These are phyloP conservation scores for Synergus umbraculus DNA, from an alignment of 2,888 invertebrate genomes.

Conservation along the genomic window DNA sequence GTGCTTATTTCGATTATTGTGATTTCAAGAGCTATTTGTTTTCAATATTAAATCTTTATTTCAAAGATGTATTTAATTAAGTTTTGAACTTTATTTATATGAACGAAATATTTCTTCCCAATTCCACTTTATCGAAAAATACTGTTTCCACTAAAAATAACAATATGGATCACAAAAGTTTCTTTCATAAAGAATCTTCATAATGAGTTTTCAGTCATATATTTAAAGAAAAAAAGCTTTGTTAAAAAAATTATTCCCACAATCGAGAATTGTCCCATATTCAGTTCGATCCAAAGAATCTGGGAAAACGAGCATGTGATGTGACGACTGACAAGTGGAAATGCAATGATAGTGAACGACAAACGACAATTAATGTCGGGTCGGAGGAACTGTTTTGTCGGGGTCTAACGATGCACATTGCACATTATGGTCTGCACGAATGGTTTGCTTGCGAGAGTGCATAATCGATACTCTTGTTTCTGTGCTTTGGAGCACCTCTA, in stretches of 20 bases:
- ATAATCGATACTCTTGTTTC: constrained; percentile 69
- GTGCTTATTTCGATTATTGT: background rate
- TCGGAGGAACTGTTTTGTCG: constrained; percentile 54
- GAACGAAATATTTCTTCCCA: no score
- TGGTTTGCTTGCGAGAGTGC: constrained; percentile 69
- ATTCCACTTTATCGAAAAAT: no score
- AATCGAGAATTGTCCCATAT: background rate
- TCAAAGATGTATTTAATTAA: no score
- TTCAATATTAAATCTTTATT: background rate
- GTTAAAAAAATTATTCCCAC: background rate
- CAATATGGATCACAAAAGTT: no score
- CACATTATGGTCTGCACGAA: constrained; percentile 51
- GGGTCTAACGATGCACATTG: constrained; percentile 42
- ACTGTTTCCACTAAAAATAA: no score
- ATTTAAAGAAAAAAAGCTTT: background rate
- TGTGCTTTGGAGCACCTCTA: constrained; percentile 63
- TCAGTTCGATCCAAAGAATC: background rate
- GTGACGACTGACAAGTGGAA: constrained; percentile 62
- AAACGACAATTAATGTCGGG: constrained; percentile 69
- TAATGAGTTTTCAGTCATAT: no score
- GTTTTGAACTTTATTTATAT: no score
- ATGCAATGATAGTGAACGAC: constrained; percentile 51
- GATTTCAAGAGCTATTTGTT: background rate
- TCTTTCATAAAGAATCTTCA: no score
- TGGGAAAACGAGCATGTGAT: constrained; percentile 44